phyloP scores from a whole-genome alignment of 2,888 invertebrate species.

The Anaspis maculata region DNA sequence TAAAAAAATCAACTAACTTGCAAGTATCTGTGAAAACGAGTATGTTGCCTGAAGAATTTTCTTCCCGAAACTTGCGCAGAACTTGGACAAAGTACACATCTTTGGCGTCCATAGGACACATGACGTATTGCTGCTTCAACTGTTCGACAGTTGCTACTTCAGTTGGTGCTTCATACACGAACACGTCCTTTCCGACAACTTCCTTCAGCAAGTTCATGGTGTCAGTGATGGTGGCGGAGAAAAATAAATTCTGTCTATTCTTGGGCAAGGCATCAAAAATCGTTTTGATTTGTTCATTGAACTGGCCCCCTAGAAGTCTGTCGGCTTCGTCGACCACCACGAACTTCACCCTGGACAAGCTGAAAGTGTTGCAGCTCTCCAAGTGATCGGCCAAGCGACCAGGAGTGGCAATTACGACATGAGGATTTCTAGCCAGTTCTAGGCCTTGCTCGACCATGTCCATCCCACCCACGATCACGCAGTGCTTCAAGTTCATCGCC shows the following conservation, averaged over 20 bases:
- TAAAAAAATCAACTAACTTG: constrained; percentile 68
- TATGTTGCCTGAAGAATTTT: constrained; percentile 69
- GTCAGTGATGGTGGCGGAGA: constrained; percentile 93
- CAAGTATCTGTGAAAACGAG: constrained; percentile 96
- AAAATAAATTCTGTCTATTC: constrained; percentile 78
- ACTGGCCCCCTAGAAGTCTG: constrained; percentile 67
- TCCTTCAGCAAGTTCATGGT: constrained; percentile 51
- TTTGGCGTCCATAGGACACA: constrained; percentile 84
- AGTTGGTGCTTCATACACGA: constrained; percentile 61
- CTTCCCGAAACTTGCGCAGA: constrained; percentile 64
- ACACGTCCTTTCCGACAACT: constrained; percentile 26
- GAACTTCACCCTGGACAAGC: constrained; percentile 70
- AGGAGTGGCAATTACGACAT: constrained; percentile 94
- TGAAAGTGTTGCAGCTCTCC: constrained; percentile 71
- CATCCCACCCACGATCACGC: constrained; percentile 90
- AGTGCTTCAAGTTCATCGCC: constrained; percentile 72
- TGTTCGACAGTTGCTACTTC: constrained; percentile 78
- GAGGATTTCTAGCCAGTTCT: constrained; percentile 76
- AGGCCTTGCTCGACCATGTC: constrained; percentile 85
- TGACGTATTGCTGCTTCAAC: constrained; percentile 83
- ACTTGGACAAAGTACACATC: constrained; percentile 87
- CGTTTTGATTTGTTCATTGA: constrained; percentile 72
- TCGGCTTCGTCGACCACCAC: constrained; percentile 97
- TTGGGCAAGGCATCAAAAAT: constrained; percentile 71
- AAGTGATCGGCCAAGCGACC: constrained; percentile 91